Evolutionary conservation across 53 echinoderm and acorn worm species (phyloP).

Genomic region (Holothuria scabra): DNA sequence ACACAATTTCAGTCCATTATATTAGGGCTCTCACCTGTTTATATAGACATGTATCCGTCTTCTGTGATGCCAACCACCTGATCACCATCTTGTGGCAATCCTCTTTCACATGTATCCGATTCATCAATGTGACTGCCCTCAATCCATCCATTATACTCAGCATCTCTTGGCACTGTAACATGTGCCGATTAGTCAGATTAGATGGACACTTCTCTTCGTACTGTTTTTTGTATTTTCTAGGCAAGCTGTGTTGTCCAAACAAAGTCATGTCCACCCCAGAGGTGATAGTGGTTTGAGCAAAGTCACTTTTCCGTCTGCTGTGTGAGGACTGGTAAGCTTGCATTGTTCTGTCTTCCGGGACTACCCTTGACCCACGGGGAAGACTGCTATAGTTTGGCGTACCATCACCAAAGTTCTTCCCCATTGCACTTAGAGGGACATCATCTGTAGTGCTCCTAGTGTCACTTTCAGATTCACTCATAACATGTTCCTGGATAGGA

Average conservation of each 20-base stretch:
- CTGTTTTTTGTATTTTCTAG: conserved; percentile 15
- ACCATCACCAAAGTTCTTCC: conserved; percentile 10
- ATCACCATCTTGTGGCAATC: conserved; percentile 77
- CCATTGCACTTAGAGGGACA: conserved; percentile 23
- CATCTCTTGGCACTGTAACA: conserved; percentile 67
- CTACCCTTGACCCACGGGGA: conserved; percentile 9
- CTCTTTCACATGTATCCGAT: conserved; percentile 64
- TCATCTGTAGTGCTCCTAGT: conserved; percentile 37
- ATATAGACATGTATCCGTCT: conserved; percentile 78
- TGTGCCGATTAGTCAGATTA: conserved; percentile 39
- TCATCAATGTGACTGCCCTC: conserved; percentile 63
- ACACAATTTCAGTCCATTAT: too few species aligned
- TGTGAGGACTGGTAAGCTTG: conserved; percentile 11
- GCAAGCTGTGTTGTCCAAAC: conserved; percentile 39
- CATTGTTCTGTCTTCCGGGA: not conserved
- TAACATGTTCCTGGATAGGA: conserved; percentile 38
- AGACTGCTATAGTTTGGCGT: conserved; percentile 37
- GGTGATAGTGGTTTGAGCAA: conserved; percentile 18
- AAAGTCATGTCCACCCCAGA: conserved; percentile 15
- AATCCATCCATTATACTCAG: conserved; percentile 69
- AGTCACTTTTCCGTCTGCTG: conserved; percentile 5
- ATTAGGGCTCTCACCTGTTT: conserved; percentile 66
- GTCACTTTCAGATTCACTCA: conserved; percentile 38
- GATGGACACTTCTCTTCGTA: conserved; percentile 39
- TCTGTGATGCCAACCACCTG: conserved; percentile 75